Evolutionary conservation across 2,888 invertebrate species (phyloP), one percentile per base, ranked within the genome.

Genomic region (Spisula subtruncata): DNA sequence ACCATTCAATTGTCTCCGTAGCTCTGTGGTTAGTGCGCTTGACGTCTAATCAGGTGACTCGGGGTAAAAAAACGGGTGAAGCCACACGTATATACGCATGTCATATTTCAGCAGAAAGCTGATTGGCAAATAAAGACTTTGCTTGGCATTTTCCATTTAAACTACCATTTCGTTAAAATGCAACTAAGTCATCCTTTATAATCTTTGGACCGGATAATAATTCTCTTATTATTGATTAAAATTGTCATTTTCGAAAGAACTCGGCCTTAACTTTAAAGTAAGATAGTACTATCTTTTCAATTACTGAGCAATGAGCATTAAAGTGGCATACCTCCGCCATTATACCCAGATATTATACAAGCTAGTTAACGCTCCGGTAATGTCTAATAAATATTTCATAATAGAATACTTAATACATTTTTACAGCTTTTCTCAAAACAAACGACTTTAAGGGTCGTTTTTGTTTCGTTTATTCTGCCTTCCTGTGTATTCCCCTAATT

Each of bases 321-420:
- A 20, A 25, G 41, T 66, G 60, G 10, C 25, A 10, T 10, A 25
- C 60, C 6, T 66, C 60, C 8, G 51, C 10, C 25, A 66, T 66
- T 66, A 25, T n/a, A 66, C 25, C 51, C 16, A 16, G n/a, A 4
- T 25, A 25, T 66, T 8, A 25, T 6, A 25, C 25, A n/a, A 6
- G n/a, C 25, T 25, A 8, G 60, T 66, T 66, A 25, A 25, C 60
- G 60, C 10, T 66, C 60, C 10, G 60, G 25, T 66, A n/a, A n/a
- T n/a, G n/a, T n/a, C n/a, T n/a, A n/a, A n/a, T n/a, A 12, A 66
- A 66, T 66, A 66, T 25, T 66, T 66, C n/a, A 66, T 66, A 25
- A 66, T 66, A 66, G 25, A 25, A 8, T 12, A n/a, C n/a, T 25
- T n/a, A 25, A 66, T 66, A 25, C 25, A 25, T 66, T 60, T 66